A percentile compares a stretch with the other conserved stretches of the same genome.
Evolutionary conservation across 2,113 vertebrate species (phyloP).

Genomic region (Bucco capensis): DNA sequence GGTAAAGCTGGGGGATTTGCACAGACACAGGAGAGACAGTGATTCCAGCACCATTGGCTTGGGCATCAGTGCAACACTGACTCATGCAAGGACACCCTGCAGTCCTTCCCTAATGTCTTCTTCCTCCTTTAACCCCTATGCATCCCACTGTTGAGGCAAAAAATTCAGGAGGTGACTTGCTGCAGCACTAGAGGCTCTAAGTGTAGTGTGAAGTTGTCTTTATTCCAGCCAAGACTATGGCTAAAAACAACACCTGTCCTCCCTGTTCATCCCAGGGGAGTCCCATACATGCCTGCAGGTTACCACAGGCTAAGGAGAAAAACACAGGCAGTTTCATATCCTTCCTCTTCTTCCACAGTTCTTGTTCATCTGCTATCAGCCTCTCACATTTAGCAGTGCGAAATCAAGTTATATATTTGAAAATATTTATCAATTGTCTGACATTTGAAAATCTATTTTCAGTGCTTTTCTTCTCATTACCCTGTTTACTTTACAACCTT

Average conservation of each 20-base stretch:
- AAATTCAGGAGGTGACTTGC: not conserved
- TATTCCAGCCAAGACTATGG: not conserved
- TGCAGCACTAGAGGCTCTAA: not conserved
- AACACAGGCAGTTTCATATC: not conserved
- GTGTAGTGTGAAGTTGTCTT: not conserved
- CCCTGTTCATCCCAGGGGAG: not conserved
- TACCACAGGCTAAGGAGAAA: not conserved
- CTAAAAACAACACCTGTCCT: not conserved
- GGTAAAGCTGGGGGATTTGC: not conserved
- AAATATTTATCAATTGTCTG: not conserved
- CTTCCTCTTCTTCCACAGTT: not conserved
- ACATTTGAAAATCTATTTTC: not conserved
- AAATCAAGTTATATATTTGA: not conserved
- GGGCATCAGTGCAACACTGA: not conserved
- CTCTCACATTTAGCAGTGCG: not conserved
- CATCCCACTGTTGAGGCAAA: not conserved
- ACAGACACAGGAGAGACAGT: not conserved
- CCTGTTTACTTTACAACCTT: constrained; percentile 1
- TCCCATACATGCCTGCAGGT: not conserved
- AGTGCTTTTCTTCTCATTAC: not conserved
- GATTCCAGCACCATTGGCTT: not conserved
- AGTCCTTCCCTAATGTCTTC: not conserved
- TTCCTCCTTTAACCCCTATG: not conserved
- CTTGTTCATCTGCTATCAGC: not conserved
- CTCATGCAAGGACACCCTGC: not conserved